These are phyloP conservation scores for Hemiprocne comata DNA, from an alignment of 2,113 vertebrate species.

Conservation along the genomic window DNA sequence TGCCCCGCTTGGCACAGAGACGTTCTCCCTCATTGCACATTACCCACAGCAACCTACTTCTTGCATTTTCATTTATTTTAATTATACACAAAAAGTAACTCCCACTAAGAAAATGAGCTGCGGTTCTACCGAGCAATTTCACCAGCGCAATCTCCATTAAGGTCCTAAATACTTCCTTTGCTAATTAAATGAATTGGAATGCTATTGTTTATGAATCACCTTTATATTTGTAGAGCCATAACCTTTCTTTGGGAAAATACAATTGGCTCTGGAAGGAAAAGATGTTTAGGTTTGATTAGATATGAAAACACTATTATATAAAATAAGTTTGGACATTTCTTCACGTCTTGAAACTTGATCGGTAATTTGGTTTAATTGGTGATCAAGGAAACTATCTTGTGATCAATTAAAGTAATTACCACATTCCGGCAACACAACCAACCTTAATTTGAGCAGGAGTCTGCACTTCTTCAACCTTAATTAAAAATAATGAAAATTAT, in stretches of 20 bases:
- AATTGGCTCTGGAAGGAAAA: constrained; percentile 87
- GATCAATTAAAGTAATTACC: constrained; percentile 99
- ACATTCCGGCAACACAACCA: constrained; percentile 98
- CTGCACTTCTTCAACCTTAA: constrained; percentile 95
- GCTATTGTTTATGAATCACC: constrained; percentile 90
- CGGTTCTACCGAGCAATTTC: constrained; percentile 87
- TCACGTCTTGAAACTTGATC: constrained; percentile 94
- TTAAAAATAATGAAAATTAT: constrained; percentile 92
- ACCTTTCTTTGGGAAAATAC: constrained; percentile 82
- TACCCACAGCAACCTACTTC: constrained; percentile 75
- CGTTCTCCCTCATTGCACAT: constrained; percentile 19
- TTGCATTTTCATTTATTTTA: constrained; percentile 80
- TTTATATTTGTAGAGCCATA: constrained; percentile 79
- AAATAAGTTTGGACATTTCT: constrained; percentile 83
- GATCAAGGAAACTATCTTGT: constrained; percentile 96
- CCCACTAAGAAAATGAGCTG: constrained; percentile 79
- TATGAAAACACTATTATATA: constrained; percentile 83
- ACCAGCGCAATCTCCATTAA: constrained; percentile 93
- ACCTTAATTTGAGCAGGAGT: constrained; percentile 89
- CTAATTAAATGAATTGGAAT: constrained; percentile 93
- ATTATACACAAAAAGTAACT: constrained; percentile 78
- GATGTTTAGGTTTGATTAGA: constrained; percentile 86
- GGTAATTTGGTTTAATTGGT: constrained; percentile 92
- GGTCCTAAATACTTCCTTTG: constrained; percentile 93
- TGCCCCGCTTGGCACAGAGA: constrained; percentile 16